Evolutionary conservation across 1,140 invertebrate genomes (phyloP), one percentile per base, ranked within the genome.

Genomic region (Oscheius sp.): DNA sequence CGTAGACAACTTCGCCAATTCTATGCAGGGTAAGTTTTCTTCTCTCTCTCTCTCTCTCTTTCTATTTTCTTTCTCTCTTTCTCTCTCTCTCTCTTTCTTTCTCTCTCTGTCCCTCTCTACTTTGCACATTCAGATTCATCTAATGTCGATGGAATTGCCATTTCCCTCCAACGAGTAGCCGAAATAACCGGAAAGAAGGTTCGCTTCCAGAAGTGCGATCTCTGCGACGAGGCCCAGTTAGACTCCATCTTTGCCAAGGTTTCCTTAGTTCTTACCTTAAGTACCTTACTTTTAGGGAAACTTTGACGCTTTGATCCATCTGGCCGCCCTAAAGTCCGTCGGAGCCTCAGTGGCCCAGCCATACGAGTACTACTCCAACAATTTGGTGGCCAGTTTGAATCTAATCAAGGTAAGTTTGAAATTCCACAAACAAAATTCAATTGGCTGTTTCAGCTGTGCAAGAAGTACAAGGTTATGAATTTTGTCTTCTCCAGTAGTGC

Each of bases 251-350:
- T 86, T 68, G 65, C 75, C 62, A 55, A 4, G 49, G 49, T 55
- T 45, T 45, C 18, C 18, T 55, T n/a, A 26, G 20, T 20, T 55
- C 38, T 42, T 42, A 10, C 7, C 7, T n/a, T 42, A 42, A 42
- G 7, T n/a, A n/a, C 7, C 38, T 42, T 7, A 42, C n/a, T n/a
- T 55, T 55, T 85, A 94, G 91, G 88, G 93, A 84, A 89, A 90
- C 82, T 90, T 99, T 80, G 89, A 91, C 76, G 91, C 91, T 85
- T 95, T 99, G 3, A 94, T 98, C 74, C 96, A 99, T 87, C 97
- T 98, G 89, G 96, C 96, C 55, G 95, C 94, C 0, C 86, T 98
- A 72, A 99, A 99, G 87, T 93, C 96, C 62, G 96, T 99, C 0
- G 94, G 93, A 1, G 95, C 99, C 88, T 97, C 95, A 0, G 93